These are phyloP conservation scores for Malaclemys terrapin DNA, from an alignment of 2,113 vertebrate genomes.

Conservation along the genomic window DNA sequence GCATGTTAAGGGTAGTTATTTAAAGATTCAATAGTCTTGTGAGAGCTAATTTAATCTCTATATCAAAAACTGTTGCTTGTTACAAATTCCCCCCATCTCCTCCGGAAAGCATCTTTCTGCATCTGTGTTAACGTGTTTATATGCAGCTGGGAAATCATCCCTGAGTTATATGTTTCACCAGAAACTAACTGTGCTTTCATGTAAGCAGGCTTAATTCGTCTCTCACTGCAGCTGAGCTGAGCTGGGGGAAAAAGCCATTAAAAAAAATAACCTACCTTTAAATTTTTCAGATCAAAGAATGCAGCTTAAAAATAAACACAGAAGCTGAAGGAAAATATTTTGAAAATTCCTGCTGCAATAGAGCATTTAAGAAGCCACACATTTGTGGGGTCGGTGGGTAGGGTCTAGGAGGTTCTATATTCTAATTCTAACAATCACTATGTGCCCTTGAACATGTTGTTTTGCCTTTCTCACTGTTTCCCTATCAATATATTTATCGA, in stretches of 20 bases:
- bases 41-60: conserved; percentile 52
- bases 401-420: neutral
- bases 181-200: conserved; percentile 36
- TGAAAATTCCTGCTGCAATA: neutral
- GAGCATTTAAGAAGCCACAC: neutral
- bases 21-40: conserved; percentile 33
- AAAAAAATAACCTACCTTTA: conserved; percentile 16
- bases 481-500: neutral
- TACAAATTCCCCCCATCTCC: neutral
- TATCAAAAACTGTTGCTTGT: conserved; percentile 17
- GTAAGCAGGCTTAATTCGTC: conserved; percentile 17
- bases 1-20: conserved; percentile 30
- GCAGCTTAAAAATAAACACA: neutral
- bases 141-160: conserved; percentile 8
- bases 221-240: conserved; percentile 37
- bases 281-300: neutral
- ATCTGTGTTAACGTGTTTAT: neutral
- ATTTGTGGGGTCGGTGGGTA: neutral
- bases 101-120: neutral
- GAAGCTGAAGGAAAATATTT: neutral
- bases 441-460: neutral
- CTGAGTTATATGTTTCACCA: conserved; percentile 28
- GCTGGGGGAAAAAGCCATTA: neutral
- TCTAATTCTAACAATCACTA: neutral
- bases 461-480: neutral